These are phyloP conservation scores for Cryptocephalus primarius DNA, from an alignment of 2,888 invertebrate genomes.

Conservation along the genomic window DNA sequence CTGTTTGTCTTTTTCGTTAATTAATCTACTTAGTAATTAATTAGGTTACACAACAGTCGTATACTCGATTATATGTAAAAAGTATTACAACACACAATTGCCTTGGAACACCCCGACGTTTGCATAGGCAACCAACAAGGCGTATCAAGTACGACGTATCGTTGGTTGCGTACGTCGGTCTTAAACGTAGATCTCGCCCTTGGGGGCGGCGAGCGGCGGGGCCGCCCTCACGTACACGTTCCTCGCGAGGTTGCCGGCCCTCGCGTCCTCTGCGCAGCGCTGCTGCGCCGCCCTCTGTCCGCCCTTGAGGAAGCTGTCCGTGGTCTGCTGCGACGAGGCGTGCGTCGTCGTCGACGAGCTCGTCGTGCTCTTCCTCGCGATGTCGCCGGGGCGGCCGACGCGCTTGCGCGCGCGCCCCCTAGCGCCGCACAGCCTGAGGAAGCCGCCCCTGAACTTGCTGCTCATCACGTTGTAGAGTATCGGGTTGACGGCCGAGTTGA, in stretches of 20 bases:
- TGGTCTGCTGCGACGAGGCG: conserved; percentile 50
- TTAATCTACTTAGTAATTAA: no score
- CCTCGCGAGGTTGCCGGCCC: conserved; percentile 13
- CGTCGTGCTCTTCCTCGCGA: conserved; percentile 52
- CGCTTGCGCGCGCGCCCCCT: conserved; percentile 31
- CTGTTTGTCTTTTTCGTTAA: no score
- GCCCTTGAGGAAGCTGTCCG: conserved; percentile 53
- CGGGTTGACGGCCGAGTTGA: conserved; percentile 85
- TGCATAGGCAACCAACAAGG: no score
- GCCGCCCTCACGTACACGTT: conserved; percentile 30
- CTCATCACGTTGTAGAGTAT: conserved; percentile 86
- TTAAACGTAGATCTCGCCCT: conserved; percentile 30
- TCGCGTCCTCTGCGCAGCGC: conserved; percentile 4
- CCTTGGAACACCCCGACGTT: no score
- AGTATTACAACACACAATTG: no score
- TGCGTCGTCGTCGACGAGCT: conserved; percentile 44
- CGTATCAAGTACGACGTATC: no score
- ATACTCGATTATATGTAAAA: no score
- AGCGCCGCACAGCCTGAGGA: conserved; percentile 53
- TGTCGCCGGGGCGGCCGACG: conserved; percentile 31
- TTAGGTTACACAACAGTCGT: no score
- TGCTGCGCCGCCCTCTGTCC: conserved; percentile 20
- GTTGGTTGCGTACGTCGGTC: neutral
- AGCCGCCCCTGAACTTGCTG: conserved; percentile 78
- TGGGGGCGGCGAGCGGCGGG: conserved; percentile 20